Evolutionary conservation across 2,888 invertebrate genomes (phyloP).

Genomic region (Lochmaea capreae): DNA sequence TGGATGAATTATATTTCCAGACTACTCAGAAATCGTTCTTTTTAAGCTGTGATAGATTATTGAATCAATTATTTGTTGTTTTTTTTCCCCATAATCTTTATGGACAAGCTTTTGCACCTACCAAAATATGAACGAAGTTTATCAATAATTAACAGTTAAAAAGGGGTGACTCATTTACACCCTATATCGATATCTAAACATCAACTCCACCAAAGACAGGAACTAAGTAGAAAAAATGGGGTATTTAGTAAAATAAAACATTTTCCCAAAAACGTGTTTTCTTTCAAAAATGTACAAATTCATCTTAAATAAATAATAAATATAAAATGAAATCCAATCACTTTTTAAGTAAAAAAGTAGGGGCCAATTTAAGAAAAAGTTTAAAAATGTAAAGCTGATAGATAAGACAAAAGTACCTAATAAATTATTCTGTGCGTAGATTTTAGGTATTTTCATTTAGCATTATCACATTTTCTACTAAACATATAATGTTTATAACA

Average conservation of each 20-base stretch:
- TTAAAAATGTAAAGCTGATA: not conserved
- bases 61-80: too few relatives aligned
- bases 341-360: not conserved
- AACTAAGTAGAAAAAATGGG: too few relatives aligned
- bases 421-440: not conserved
- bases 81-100: too few relatives aligned
- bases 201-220: too few relatives aligned
- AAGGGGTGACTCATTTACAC: too few relatives aligned
- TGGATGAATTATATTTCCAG: too few relatives aligned
- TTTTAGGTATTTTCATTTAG: not conserved
- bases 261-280: not conserved
- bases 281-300: conserved; percentile 16
- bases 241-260: not conserved
- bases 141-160: too few relatives aligned
- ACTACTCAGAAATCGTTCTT: too few relatives aligned
- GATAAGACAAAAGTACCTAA: not conserved
- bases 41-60: too few relatives aligned
- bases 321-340: conserved; percentile 2
- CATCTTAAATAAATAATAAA: conserved; percentile 5
- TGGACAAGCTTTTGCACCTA: too few relatives aligned
- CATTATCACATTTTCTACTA: not conserved
- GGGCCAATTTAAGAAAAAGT: not conserved
- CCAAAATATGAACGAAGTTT: too few relatives aligned
- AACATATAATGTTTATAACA: not conserved
- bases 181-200: too few relatives aligned